These are phyloP conservation scores for Ardeotis arabs DNA, from an alignment of 2,113 vertebrate genomes.

Conservation along the genomic window DNA sequence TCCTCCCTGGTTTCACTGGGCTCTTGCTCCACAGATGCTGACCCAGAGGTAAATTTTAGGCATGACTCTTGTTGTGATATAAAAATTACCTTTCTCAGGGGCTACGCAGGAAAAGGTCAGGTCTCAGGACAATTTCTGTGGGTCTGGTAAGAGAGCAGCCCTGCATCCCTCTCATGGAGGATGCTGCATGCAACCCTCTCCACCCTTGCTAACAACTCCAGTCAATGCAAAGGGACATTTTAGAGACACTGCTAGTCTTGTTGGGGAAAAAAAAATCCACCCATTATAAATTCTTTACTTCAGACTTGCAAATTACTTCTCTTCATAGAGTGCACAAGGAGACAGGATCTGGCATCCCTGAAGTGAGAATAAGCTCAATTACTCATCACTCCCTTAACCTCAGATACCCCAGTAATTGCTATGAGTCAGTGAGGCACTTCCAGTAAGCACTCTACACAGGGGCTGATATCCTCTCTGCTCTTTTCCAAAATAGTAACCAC, in stretches of 20 bases:
- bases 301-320: constrained; percentile 14
- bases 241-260: neutral
- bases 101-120: neutral
- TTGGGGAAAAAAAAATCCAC: neutral
- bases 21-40: neutral
- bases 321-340: neutral
- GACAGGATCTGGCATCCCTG: constrained; percentile 32
- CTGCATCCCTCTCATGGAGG: neutral
- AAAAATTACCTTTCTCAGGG: neutral
- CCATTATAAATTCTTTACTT: neutral
- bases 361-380: constrained; percentile 56
- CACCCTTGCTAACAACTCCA: neutral
- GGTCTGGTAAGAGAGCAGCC: neutral
- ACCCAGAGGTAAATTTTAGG: neutral
- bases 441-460: constrained; percentile 39
- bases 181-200: neutral
- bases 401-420: constrained; percentile 58
- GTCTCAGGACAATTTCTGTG: neutral
- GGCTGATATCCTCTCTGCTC: constrained; percentile 28
- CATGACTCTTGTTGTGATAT: neutral
- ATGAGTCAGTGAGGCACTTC: constrained; percentile 61
- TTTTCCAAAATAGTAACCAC: constrained; percentile 55
- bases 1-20: neutral
- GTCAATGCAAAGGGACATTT: neutral
- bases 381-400: constrained; percentile 67